Conservation (phyloP, 2,797 vertebrate genomes). For the Acanthornis magna region DNA sequence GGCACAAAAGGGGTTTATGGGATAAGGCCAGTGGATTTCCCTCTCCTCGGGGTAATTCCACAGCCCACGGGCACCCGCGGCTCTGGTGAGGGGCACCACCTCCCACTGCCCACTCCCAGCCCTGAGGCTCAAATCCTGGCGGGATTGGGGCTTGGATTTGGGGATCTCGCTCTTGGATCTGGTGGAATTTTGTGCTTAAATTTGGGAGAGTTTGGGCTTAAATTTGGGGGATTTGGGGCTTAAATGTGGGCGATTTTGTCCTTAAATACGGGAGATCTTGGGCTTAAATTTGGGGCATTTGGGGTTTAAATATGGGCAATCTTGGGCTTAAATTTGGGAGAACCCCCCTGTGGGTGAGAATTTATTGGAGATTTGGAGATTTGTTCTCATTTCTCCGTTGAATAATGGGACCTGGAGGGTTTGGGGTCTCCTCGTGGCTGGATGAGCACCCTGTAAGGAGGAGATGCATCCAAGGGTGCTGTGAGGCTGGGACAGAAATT, state of each 20-base stretch:
- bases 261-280: not conserved
- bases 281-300: not conserved
- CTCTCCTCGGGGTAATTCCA: not conserved
- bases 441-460: not conserved
- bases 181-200: not conserved
- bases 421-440: not conserved
- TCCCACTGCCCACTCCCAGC: rapidly evolving
- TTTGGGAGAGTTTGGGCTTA: not conserved
- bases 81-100: not conserved
- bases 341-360: rapidly evolving
- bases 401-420: not conserved
- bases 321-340: not conserved
- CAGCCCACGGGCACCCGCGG: not conserved
- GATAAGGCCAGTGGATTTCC: not conserved
- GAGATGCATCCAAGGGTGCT: not conserved
- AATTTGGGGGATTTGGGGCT: not conserved
- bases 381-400: not conserved
- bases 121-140: rapidly evolving
- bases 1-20: not conserved
- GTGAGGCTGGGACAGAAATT: not conserved
- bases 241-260: rapidly evolving
- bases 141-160: not conserved
- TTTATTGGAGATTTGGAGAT: not conserved
- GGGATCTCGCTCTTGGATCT: too few species aligned
- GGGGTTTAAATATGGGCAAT: rapidly evolving